Base-by-base conservation (phyloP, 2,888 invertebrate genomes). In the Boloria euphrosyne region DNA sequence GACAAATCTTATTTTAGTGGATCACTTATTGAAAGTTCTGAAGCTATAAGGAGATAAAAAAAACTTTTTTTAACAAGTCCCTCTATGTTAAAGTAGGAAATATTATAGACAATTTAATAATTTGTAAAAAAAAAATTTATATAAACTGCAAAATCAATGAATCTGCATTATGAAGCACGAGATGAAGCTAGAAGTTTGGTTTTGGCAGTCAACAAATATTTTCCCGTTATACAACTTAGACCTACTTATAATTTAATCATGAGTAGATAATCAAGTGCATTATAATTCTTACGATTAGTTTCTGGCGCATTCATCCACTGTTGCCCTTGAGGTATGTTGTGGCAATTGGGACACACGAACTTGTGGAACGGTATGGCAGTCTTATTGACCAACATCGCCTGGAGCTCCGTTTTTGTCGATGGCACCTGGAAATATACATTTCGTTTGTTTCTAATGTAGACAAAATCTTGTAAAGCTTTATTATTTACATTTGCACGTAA, bases 281-380 rank as follows among this genome's bases (percentile, higher is more conserved):
- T 22, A 10, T 6, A 38, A 60, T 72, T 78, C 91, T 80, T 81
- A 80, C 94, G 94, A 69, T 92, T 92, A 4, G 95, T 95, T 85
- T 96, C 95, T 66, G 93, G 93, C 2, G 95, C 94, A 47, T 93
- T 93, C 86, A 96, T 95, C 97, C 97, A 97, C 80, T 97, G 97
- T 77, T 95, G 95, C 62, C 95, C 95, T 80, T 96, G 95, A 3
- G 97, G 97, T 74, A 97, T 96, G 71, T 96, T 96, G 84, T 98
- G 98, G 83, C 98, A 98, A 71, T 95, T 95, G 4, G 97, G 95
- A 81, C 98, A 98, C 61, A 98, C 94, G 79, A 95, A 96, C 82
- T 98, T 97, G 85, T 98, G 98, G 86, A 98, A 98, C 51, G 97
- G 97, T 81, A 98, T 96, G 14, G 97, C 98, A 47, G 95, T 94